Base-by-base conservation (phyloP, 2,888 invertebrate genomes). In the Mayetiola destructor region DNA sequence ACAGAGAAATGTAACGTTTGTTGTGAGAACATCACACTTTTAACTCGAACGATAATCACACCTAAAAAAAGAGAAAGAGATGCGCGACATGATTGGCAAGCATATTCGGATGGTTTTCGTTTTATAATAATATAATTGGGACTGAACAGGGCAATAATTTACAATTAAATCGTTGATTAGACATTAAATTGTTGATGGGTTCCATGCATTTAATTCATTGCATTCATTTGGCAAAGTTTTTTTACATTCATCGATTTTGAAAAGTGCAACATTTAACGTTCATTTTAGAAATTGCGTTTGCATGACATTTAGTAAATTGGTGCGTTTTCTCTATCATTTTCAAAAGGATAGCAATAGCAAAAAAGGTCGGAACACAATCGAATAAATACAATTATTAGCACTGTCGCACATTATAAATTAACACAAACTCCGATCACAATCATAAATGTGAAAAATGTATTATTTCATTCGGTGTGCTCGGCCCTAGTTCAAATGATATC, bases 141-240 rank as follows among this genome's bases (percentile, higher is more conserved):
- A 48, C 48, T 48, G 48, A 48, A 48, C 23, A 48, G 48, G 27
- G 48, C 48, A 48, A 48, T 48, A 48, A 48, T 48, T 48, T 27
- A 48, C 48, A 48, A 48, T 48, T 48, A 48, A 48, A 27, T 48
- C 48, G 48, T 48, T 48, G 48, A 48, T 48, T 48, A 48, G 48
- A 48, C 48, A 27, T 27, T 48, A 48, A 48, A 48, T 27, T 27
- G 48, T 48, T 16, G 48, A 27, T 48, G 48, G n/a, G 48, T 48
- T 48, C 48, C 48, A n/a, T n/a, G n/a, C n/a, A 27, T 48, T 48
- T 48, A 48, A 48, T 48, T 48, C n/a, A n/a, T n/a, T 48, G 48
- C 29, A n/a, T n/a, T 48, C 27, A 12, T 40, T 40, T 39, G n/a
- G 18, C 39, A 39, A 18, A 18, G 40, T 23, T 20, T 14, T 23